These are phyloP conservation scores for Drosophila mayri DNA, from an alignment of 1,140 invertebrate genomes.

Conservation along the genomic window DNA sequence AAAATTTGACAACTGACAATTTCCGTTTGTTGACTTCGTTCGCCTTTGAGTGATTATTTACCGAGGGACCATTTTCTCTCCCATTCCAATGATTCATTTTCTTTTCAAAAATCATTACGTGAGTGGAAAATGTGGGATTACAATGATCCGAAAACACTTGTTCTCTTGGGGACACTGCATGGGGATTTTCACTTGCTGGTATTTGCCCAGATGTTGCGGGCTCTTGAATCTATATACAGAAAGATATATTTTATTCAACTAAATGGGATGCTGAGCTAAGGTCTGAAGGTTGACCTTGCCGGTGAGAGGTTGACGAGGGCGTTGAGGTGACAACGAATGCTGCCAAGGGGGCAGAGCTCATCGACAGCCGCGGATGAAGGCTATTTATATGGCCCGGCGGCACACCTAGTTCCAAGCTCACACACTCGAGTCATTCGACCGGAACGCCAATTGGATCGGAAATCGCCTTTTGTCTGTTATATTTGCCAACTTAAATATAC, in stretches of 20 bases:
- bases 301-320: conserved; percentile 17
- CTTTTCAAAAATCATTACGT: conserved; percentile 61
- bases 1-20: conserved; percentile 79
- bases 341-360: conserved; percentile 18
- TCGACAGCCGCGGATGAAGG: conserved; percentile 35
- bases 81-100: conserved; percentile 65
- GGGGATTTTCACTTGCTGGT: conserved; percentile 31
- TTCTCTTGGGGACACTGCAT: conserved; percentile 3
- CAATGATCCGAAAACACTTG: conserved; percentile 28
- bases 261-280: conserved; percentile 31
- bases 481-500: conserved; percentile 22
- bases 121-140: conserved; percentile 33
- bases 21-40: conserved; percentile 67
- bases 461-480: conserved; percentile 60
- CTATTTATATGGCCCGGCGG: conserved; percentile 41
- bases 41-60: conserved; percentile 44
- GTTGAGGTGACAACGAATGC: conserved; percentile 16
- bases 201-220: conserved; percentile 58
- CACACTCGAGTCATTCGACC: conserved; percentile 54
- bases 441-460: conserved; percentile 67
- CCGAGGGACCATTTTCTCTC: conserved; percentile 16
- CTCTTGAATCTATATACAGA: conserved; percentile 3
- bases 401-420: conserved; percentile 57
- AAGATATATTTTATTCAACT: conserved; percentile 9
- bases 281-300: conserved; percentile 46